Base-by-base conservation (phyloP, 1,140 invertebrate species). In the Sycobia sp. region DNA sequence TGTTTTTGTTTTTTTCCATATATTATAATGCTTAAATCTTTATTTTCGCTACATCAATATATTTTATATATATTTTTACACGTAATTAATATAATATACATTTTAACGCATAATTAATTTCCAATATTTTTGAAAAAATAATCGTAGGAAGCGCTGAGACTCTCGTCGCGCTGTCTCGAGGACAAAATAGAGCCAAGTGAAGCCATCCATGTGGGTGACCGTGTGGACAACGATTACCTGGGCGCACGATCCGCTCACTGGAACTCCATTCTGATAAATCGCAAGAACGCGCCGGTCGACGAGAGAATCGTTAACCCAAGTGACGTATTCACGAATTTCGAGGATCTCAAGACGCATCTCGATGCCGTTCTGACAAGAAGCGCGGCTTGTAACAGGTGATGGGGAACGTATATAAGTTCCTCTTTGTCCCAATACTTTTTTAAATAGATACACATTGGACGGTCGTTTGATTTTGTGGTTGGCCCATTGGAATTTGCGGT, bases 161-260 rank as follows among this genome's bases (percentile, higher is more conserved):
- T 76, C 23, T 76, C 82, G 13, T 78, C 78, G 54, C 57, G 78
- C n/a, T 41, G 65, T 13, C 47, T 32, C 22, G 27, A 41, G 2
- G 25, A 56, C 4, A 61, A 76, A 18, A 81, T 86, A 2, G 68
- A 69, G 61, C 82, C 90, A 0, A 64, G 80, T 11, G 83, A 93
- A 72, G 89, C 90, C 22, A 72, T 95, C 2, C 94, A 96, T 76
- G 85, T 96, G 56, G 94, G 94, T 4, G 91, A 96, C 82, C 86
- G 86, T 67, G 67, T 88, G 8, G 73, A 84, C 39, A 85, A 89
- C 14, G 94, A 96, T 79, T 96, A 91, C 76, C 44, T 85, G 7
- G 93, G 89, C 3, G 92, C 94, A 3, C 87, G 76, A 67, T 82
- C 84, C 39, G 85, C 86, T 22, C 89, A 90, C 1, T 94, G 93